A percentile compares a stretch with the other conserved stretches of the same genome.
Conservation (phyloP, 2,113 vertebrate genomes). For the Caranx ignobilis region DNA sequence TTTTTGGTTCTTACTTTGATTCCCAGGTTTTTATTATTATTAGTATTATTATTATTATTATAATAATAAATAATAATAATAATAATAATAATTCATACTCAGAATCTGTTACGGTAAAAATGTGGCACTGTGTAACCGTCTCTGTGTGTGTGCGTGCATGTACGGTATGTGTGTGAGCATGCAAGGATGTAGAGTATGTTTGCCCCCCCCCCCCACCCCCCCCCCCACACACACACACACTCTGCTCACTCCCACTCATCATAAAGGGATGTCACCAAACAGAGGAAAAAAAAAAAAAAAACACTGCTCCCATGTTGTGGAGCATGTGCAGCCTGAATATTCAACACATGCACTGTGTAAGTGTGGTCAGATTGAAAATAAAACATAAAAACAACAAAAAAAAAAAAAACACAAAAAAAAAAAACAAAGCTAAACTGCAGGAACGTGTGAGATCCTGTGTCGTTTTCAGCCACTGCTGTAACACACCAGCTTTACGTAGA, state of each 20-base stretch:
- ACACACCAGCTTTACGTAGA: slow-evolving; percentile 26
- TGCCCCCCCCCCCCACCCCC: slow-evolving; percentile 36
- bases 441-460: slow-evolving; percentile 28
- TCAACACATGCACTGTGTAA: slow-evolving; percentile 52
- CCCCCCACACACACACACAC: background rate
- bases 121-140: slow-evolving; percentile 53
- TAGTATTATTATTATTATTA: too few species aligned
- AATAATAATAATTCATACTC: slow-evolving; percentile 36
- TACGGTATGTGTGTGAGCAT: slow-evolving; percentile 43
- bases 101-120: slow-evolving; percentile 52
- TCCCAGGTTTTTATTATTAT: slow-evolving; percentile 39
- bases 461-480: slow-evolving; percentile 23
- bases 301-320: background rate
- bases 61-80: too few species aligned
- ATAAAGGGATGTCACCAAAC: slow-evolving; percentile 50
- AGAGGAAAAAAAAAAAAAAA: slow-evolving; percentile 29
- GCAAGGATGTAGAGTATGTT: slow-evolving; percentile 52
- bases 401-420: too few species aligned
- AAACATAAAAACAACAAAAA: too few species aligned
- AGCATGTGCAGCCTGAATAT: slow-evolving; percentile 31
- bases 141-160: slow-evolving; percentile 38
- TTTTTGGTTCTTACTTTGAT: slow-evolving; percentile 33
- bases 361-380: slow-evolving; percentile 11
- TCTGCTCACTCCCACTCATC: background rate
- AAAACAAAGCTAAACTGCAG: slow-evolving; percentile 13